Percentiles rank a stretch among this genome's conserved stretches.
These are phyloP conservation scores for Scaptomyza flava DNA, from an alignment of 2,888 invertebrate genomes.

Conservation along the genomic window DNA sequence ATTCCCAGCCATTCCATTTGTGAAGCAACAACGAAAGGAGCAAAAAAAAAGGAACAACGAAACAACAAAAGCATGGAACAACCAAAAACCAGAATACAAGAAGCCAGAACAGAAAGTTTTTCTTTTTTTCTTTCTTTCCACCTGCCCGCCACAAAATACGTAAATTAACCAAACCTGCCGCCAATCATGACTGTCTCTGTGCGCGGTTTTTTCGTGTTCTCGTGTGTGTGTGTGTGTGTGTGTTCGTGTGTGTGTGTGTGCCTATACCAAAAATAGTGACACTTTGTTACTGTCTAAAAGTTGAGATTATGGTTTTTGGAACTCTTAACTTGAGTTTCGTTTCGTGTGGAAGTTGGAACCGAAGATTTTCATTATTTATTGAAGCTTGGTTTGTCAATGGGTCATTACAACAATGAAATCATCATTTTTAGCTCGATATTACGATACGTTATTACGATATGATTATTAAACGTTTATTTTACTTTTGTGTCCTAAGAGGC, in stretches of 20 bases:
- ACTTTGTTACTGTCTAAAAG: conserved; percentile 3
- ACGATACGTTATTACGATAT: no score
- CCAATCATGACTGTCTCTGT: conserved; percentile 62
- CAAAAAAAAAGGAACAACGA: not conserved
- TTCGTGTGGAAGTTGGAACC: no score
- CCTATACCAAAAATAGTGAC: conserved; percentile 2
- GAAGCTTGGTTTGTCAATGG: no score
- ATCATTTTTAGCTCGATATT: no score
- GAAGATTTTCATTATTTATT: no score
- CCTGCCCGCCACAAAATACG: conserved; percentile 43
- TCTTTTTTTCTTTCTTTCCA: not conserved
- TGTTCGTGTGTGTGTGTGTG: conserved; percentile 3
- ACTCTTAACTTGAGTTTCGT: no score
- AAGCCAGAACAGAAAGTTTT: conserved; percentile 2
- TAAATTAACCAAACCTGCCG: conserved; percentile 79
- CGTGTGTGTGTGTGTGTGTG: not conserved
- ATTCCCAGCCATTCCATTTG: not conserved
- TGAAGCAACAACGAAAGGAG: conserved; percentile 2
- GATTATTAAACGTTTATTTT: no score
- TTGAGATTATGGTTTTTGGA: not conserved
- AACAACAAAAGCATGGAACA: conserved; percentile 18
- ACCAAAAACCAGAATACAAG: not conserved
- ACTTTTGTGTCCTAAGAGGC: no score
- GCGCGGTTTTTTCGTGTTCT: not conserved
- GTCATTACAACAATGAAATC: no score